Evolutionary conservation across 2,888 invertebrate species (phyloP).

Genomic region (Ferrisia virgata): DNA sequence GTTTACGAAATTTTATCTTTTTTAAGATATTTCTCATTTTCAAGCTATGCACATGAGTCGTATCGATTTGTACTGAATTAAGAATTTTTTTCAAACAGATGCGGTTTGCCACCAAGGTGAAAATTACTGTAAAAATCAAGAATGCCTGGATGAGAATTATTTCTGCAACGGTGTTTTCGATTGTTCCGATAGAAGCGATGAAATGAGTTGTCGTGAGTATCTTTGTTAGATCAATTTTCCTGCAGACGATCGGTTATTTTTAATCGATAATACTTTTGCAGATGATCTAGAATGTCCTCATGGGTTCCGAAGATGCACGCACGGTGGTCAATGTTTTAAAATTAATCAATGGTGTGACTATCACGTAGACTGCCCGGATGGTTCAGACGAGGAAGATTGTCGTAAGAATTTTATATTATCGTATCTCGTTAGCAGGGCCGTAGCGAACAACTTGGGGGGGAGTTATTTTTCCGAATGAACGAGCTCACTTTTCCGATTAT

Average conservation of each 20-base stretch:
- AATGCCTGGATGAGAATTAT: constrained; percentile 49
- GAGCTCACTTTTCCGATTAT: too few species aligned
- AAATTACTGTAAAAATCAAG: constrained; percentile 50
- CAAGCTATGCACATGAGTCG: too few species aligned
- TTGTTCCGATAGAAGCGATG: constrained; percentile 57
- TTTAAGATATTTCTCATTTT: not conserved
- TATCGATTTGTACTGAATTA: too few species aligned
- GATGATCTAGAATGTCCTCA: constrained; percentile 51
- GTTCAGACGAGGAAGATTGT: constrained; percentile 55
- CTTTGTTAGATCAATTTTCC: not conserved
- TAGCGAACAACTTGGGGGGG: too few species aligned
- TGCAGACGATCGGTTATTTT: not conserved
- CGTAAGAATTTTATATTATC: constrained; percentile 51
- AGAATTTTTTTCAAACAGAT: constrained; percentile 34
- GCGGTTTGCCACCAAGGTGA: constrained; percentile 46
- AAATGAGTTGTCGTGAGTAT: constrained; percentile 54
- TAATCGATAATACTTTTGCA: constrained; percentile 43
- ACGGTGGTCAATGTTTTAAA: constrained; percentile 55
- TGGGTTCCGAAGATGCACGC: constrained; percentile 51
- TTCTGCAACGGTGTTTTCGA: constrained; percentile 54
- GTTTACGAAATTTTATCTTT: not conserved
- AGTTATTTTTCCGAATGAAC: too few species aligned
- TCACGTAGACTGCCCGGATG: constrained; percentile 55
- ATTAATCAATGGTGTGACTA: constrained; percentile 54
- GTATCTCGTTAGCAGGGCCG: too few species aligned